Evolutionary conservation across 2,113 vertebrate species (phyloP).

Genomic region (Lates calcarifer): DNA sequence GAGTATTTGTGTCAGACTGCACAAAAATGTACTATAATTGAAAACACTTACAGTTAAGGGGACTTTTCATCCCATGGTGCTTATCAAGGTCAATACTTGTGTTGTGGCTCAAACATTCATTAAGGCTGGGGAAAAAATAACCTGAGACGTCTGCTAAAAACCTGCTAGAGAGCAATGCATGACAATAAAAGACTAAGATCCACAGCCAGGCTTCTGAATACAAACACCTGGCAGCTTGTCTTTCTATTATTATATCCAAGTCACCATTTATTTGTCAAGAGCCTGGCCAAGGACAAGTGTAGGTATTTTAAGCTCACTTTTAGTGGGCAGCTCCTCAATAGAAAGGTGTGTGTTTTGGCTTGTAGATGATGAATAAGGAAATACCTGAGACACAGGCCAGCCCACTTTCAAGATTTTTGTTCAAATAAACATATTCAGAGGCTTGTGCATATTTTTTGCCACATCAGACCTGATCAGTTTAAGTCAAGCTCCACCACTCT

Average conservation of each 20-base stretch:
- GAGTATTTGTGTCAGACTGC: conserved; percentile 16
- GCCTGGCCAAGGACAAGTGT: conserved; percentile 52
- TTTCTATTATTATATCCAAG: conserved; percentile 38
- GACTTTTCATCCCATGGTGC: conserved; percentile 22
- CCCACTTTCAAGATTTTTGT: background rate
- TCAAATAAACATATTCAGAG: conserved; percentile 6
- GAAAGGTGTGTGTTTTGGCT: background rate
- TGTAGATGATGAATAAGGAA: conserved; percentile 1
- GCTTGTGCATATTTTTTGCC: conserved; percentile 48
- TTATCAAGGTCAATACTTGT: conserved; percentile 58
- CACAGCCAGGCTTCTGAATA: conserved; percentile 19
- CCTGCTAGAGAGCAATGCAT: conserved; percentile 15
- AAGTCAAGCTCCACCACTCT: conserved; percentile 52
- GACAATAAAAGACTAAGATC: conserved; percentile 41
- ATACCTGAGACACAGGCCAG: background rate
- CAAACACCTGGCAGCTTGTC: conserved; percentile 33
- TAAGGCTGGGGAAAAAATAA: conserved; percentile 20
- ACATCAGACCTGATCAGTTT: conserved; percentile 58
- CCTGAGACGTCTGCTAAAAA: conserved; percentile 26
- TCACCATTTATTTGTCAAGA: conserved; percentile 60
- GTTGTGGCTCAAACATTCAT: conserved; percentile 46
- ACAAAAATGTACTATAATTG: conserved; percentile 5
- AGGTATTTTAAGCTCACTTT: conserved; percentile 35
- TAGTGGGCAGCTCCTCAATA: background rate
- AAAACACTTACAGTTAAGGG: conserved; percentile 38